Base-by-base conservation (phyloP, 92 coral and sea anemone genomes). In the Porites cylindrica region DNA sequence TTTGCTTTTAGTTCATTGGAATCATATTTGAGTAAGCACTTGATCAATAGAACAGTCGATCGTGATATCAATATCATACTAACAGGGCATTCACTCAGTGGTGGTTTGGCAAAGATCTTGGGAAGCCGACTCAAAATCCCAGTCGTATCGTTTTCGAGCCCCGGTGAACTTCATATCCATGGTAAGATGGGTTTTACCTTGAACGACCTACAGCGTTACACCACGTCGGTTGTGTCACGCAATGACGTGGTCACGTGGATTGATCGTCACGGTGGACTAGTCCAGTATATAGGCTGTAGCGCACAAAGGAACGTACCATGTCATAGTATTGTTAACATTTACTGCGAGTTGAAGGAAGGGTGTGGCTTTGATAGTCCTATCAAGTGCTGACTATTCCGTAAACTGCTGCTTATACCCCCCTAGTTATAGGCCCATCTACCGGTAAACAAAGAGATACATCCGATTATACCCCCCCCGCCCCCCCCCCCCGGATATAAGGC, bases 211-310 rank as follows among this genome's bases (percentile, higher is more conserved):
- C 91, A 93, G 75, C 75, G 58, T 47, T 91, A 85, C 91, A 88
- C 96, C 6, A 86, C 94, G 17, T 88, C 96, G n/a, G 86, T 93
- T 50, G 83, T 90, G 53, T 91, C 92, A 17, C 88, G 80, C 65
- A 75, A 88, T 82, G 96, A 93, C 73, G 67, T 89, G 24, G 82
- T 93, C 72, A 91, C 96, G 82, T 93, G 96, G 96, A 62, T 93
- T 32, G 96, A 91, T 70, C 78, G 32, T 10, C 85, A 92, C 70
- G 92, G 96, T 16, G 96, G 96, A 18, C 85, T 93, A 78, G 94
- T 93, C 50, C 96, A 93, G 91, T 72, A 81, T 52, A 90, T 93
- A 18, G 77, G 72, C 65, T 88, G 94, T 82, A 91, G 82, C 76
- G 73, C 75, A 51, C 75, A 73, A 10, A 72, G 77, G 18, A 77